A percentile compares a stretch with the other conserved stretches of the same genome.
phyloP scores from a whole-genome alignment of 1,140 invertebrate species.

The Pogonomyrmex barbatus region DNA sequence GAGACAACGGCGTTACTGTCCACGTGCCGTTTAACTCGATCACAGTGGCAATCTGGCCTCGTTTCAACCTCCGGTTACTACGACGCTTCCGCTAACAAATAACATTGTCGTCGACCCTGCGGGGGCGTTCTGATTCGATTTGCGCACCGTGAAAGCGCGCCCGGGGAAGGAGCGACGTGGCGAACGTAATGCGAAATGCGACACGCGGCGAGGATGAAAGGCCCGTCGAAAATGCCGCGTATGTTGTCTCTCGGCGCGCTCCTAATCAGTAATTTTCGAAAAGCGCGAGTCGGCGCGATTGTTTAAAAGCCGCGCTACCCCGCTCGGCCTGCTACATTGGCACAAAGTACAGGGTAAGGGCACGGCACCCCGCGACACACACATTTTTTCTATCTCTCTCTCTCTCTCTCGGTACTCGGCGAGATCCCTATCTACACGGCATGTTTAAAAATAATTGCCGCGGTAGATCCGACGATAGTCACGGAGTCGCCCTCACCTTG shows the following conservation, averaged over 20 bases:
- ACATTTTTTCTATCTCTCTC: background rate
- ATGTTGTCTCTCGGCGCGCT: conserved; percentile 27
- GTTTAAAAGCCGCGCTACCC: conserved; percentile 80
- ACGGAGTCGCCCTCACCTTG: conserved; percentile 83
- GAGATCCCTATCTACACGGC: conserved; percentile 85
- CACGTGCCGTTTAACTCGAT: conserved; percentile 87
- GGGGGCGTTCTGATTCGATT: conserved; percentile 84
- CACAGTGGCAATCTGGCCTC: conserved; percentile 86
- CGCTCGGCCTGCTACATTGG: background rate
- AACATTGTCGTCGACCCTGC: conserved; percentile 83
- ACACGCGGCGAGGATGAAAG: conserved; percentile 32
- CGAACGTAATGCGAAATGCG: conserved; percentile 31
- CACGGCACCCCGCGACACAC: conserved; percentile 51
- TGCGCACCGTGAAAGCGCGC: conserved; percentile 78
- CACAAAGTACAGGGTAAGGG: background rate
- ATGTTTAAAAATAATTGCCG: conserved; percentile 87
- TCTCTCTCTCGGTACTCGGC: conserved; percentile 6
- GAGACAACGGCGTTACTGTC: conserved; percentile 76
- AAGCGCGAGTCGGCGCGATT: conserved; percentile 72
- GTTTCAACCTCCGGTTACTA: conserved; percentile 86
- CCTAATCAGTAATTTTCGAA: conserved; percentile 15
- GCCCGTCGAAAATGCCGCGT: conserved; percentile 16
- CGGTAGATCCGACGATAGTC: conserved; percentile 85
- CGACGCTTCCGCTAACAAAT: conserved; percentile 85
- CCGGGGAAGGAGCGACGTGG: conserved; percentile 32